Percentiles rank a stretch among this genome's conserved stretches.
Evolutionary conservation across 2,888 invertebrate species (phyloP).

Genomic region (Nudaria mundana): DNA sequence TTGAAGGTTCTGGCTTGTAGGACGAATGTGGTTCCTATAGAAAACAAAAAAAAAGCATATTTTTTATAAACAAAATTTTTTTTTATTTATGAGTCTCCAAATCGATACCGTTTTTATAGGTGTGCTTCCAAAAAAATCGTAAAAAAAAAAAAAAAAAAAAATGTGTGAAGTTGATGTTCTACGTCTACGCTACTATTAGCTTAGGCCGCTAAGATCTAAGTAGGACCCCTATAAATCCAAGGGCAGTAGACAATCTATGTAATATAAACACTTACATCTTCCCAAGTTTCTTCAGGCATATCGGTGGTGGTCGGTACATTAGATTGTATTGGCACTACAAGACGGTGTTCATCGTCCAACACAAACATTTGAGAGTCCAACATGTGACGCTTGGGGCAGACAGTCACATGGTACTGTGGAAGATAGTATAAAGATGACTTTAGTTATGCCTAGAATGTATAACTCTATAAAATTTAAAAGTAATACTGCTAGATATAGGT

Average conservation of each 20-base stretch:
- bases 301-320: not conserved
- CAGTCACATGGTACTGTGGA: slow-evolving; percentile 51
- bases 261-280: slow-evolving; percentile 56
- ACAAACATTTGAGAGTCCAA: slow-evolving; percentile 50
- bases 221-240: not conserved
- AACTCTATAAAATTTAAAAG: not conserved
- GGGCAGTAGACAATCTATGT: no score
- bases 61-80: no score
- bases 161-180: no score
- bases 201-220: no score
- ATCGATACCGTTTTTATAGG: no score
- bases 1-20: slow-evolving; percentile 45
- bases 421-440: not conserved
- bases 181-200: no score
- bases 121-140: no score
- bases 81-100: no score
- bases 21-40: slow-evolving; percentile 41
- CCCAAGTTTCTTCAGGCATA: slow-evolving; percentile 48
- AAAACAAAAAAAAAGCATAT: not conserved
- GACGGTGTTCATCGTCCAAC: slow-evolving; percentile 47
- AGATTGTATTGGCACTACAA: slow-evolving; percentile 21
- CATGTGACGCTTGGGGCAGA: slow-evolving; percentile 48
- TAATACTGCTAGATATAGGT: no score
- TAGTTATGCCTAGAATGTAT: not conserved
- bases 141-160: no score